These are phyloP conservation scores for Heteractis magnifica DNA, from an alignment of 92 coral and sea anemone species.

Conservation along the genomic window DNA sequence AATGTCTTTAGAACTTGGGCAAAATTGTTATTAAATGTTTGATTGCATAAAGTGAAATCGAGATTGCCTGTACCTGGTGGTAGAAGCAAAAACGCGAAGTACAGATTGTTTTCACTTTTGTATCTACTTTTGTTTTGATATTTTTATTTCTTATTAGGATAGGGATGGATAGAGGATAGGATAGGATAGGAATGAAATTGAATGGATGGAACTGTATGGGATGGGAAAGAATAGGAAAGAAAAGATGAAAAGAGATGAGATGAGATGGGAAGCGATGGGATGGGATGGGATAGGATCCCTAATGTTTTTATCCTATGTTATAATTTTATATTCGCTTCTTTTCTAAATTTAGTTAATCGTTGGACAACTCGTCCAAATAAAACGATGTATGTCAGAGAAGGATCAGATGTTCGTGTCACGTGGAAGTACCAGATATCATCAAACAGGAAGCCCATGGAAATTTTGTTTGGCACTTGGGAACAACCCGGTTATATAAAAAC, in stretches of 20 bases:
- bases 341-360: not conserved
- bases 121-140: too few species aligned
- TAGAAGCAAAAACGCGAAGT: too few species aligned
- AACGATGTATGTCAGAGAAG: not conserved
- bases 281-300: not conserved
- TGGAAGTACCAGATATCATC: not conserved
- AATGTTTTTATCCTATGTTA: not conserved
- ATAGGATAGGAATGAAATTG: too few species aligned
- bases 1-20: too few species aligned
- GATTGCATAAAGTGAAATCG: not conserved
- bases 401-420: not conserved
- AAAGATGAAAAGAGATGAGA: not conserved
- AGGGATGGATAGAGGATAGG: too few species aligned
- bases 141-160: too few species aligned
- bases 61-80: too few species aligned
- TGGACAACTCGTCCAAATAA: not conserved
- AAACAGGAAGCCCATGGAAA: not conserved
- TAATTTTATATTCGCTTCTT: not conserved
- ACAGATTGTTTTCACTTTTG: too few species aligned
- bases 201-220: too few species aligned
- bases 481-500: not conserved
- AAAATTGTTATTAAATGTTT: not conserved
- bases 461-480: constrained; percentile 6
- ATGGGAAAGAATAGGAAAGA: too few species aligned
- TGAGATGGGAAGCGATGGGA: not conserved